phyloP scores from a whole-genome alignment of 2,113 vertebrate genomes.

The Campylorhamphus procurvoides region DNA sequence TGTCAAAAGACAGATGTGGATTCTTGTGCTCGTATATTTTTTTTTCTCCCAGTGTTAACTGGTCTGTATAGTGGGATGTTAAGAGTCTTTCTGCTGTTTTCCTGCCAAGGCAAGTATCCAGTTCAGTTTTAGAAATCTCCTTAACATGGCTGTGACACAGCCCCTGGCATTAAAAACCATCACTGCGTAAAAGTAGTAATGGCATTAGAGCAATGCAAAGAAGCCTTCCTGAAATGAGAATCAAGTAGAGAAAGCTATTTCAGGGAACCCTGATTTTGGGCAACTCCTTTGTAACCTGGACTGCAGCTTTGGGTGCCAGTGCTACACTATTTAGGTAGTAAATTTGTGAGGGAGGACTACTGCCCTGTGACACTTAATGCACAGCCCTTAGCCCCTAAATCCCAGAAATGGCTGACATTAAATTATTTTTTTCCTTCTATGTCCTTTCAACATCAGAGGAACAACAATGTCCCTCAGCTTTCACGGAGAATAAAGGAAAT shows the following conservation, averaged over 20 bases:
- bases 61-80: background rate
- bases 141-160: background rate
- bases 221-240: background rate
- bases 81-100: background rate
- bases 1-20: background rate
- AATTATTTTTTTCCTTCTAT: background rate
- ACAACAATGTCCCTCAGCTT: background rate
- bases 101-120: background rate
- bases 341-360: background rate
- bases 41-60: background rate
- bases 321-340: background rate
- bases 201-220: background rate
- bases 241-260: background rate
- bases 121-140: background rate
- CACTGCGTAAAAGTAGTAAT: background rate
- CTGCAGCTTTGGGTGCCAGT: background rate
- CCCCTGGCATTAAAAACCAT: background rate
- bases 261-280: background rate
- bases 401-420: background rate
- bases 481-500: background rate
- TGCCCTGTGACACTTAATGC: background rate
- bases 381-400: background rate
- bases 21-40: background rate
- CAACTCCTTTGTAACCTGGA: background rate
- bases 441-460: background rate